Evolutionary conservation across 2,113 vertebrate species (phyloP), one percentile per base, ranked within the genome.

Genomic region (Malurus melanocephalus): DNA sequence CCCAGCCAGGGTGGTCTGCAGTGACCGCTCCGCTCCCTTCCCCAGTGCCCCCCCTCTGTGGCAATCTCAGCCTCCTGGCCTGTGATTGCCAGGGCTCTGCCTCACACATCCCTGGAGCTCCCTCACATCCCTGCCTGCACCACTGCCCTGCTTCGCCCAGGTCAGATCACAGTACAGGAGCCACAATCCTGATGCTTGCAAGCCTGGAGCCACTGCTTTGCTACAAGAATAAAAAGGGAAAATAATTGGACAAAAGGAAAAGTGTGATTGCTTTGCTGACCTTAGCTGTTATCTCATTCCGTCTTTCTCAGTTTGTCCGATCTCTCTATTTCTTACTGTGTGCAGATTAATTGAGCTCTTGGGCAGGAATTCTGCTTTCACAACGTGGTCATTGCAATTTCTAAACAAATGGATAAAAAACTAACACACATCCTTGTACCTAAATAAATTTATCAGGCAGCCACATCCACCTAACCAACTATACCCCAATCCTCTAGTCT

Each of bases 1-100:
- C 43, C 0, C 0, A 93, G 67, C 75, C 9, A 4, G 81, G 92
- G 91, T 92, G 94, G 92, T 94, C 92, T 93, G 80, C 84, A 87
- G 71, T 28, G 71, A 56, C 78, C 0, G 8, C 46, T 90, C 66
- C 6, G 4, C 73, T 93, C 42, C 3, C 65, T 43, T 65, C 84
- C 86, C 64, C 5, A 0, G 26, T 40, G 75, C 16, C 5, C 20
- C 15, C 13, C 43, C 35, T 6, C 78, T 11, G 13, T 21, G 45
- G 61, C 57, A 60, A 13, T 78, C 75, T 60, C 80, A 72, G 55
- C 66, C 0, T 0, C 35, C 28, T 49, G 30, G 66, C 15, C 66
- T 85, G 55, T 45, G 61, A 19, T 6, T 28, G 45, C 19, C 64
- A 17, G 40, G 13, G 30, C 30, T 83, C 40, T 3, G 4, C 49